Evolutionary conservation across 2,113 vertebrate species (phyloP).

Genomic region (Todiramphus chloris): DNA sequence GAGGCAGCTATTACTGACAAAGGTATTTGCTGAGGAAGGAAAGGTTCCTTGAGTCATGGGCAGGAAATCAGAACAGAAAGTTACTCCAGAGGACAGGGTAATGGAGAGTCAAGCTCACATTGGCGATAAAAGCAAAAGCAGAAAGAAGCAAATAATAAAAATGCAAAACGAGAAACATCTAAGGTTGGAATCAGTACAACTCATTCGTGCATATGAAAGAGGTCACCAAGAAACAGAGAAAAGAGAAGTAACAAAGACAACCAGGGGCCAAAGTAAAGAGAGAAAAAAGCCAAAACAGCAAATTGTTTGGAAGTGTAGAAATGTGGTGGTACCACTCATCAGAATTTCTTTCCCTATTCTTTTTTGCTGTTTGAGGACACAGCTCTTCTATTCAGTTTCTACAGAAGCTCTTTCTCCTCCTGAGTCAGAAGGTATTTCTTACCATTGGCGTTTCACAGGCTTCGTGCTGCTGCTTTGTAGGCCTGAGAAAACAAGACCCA

Average conservation of each 20-base stretch:
- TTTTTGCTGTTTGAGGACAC: not conserved
- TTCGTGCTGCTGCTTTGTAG: not conserved
- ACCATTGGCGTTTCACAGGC: not conserved
- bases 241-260: not conserved
- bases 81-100: rapidly evolving
- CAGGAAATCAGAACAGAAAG: not conserved
- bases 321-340: not conserved
- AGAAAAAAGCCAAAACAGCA: not conserved
- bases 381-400: not conserved
- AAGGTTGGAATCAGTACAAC: not conserved
- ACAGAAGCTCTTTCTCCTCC: not conserved
- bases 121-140: not conserved
- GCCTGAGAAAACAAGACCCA: not conserved
- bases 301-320: not conserved
- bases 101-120: rapidly evolving
- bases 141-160: not conserved
- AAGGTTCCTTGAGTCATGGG: not conserved
- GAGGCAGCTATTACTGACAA: not conserved
- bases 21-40: not conserved
- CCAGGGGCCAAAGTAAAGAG: not conserved
- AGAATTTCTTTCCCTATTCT: not conserved
- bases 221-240: not conserved
- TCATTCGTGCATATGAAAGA: rapidly evolving
- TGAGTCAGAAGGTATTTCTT: not conserved
- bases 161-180: not conserved